Percentiles rank a stretch among this genome's conserved stretches.
These are phyloP conservation scores for Notolepis coatsorum DNA, from an alignment of 2,797 vertebrate species.

Conservation along the genomic window DNA sequence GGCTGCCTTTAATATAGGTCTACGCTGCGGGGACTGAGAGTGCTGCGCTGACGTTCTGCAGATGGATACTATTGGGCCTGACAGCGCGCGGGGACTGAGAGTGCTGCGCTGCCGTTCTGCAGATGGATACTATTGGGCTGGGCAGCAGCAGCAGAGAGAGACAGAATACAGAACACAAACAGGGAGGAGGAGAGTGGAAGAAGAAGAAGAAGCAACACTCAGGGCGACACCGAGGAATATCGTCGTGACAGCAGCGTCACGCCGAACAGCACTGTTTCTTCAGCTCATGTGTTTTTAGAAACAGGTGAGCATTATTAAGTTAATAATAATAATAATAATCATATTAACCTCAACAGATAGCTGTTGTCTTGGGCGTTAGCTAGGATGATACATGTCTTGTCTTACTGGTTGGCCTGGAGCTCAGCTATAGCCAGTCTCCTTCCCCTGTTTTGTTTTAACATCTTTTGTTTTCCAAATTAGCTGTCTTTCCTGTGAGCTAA, in stretches of 20 bases:
- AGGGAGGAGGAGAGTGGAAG: conserved; percentile 42
- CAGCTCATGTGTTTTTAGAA: conserved; percentile 66
- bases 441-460: background rate
- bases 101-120: too few species aligned
- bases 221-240: conserved; percentile 25
- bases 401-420: conserved; percentile 60
- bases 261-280: conserved; percentile 29
- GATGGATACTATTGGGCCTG: too few species aligned
- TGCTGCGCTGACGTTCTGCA: too few species aligned
- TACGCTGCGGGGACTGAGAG: too few species aligned
- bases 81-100: too few species aligned
- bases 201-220: conserved; percentile 31
- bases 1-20: too few species aligned
- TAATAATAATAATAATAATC: background rate
- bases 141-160: conserved; percentile 31
- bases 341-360: conserved; percentile 25
- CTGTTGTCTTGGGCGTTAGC: conserved; percentile 35
- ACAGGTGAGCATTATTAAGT: conserved; percentile 67
- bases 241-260: conserved; percentile 52
- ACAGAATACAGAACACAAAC: too few species aligned
- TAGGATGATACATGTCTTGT: conserved; percentile 45
- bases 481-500: conserved; percentile 48
- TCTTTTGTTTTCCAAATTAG: conserved; percentile 51
- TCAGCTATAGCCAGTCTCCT: conserved; percentile 35
- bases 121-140: conserved; percentile 43